Evolutionary conservation across 1,140 invertebrate genomes (phyloP), one percentile per base, ranked within the genome.

Genomic region (Centruroides vittatus): DNA sequence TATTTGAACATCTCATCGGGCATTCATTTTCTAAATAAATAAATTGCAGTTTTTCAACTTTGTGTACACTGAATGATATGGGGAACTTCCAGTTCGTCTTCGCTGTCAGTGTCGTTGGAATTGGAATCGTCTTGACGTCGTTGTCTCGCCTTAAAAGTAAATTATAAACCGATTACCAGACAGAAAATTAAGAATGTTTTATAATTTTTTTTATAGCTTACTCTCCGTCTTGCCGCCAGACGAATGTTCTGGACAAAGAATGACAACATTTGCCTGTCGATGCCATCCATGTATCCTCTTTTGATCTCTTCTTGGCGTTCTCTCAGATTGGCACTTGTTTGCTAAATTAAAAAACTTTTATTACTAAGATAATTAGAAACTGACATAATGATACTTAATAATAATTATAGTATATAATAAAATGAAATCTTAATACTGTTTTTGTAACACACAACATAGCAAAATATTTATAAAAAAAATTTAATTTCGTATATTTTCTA

Each of bases 201-300:
- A n/a, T 9, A 51, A 51, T n/a, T 5, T 9, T n/a, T n/a, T n/a
- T 6, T 5, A 51, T n/a, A 9, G 11, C 13, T 56, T 56, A 62
- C 61, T 49, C 58, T 63, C 57, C 66, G 52, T 57, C 70, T 55
- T 60, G 71, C 61, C 49, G 71, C 70, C 57, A 73, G 66, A 41
- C 74, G 66, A 48, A 80, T 70, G 62, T 80, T 78, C 63, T 79
- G 72, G 72, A 79, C 75, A 46, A 81, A 72, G 49, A 79, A 75
- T 78, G 78, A 81, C 56, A 80, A 66, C 72, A 81, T 75, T 61
- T 80, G 76, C 5, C 77, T 74, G 64, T 80, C 77, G 62, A 78
- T 74, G 58, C 75, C 72, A 67, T 77, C 75, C 3, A 75, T 72
- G 11, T 46, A 34, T 60, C 77, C 74, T 59, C 70, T 63, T 6